A percentile compares a stretch with the other conserved stretches of the same genome.
Conservation (phyloP, 2,888 invertebrate species). For the Gastracanthus pulcherrimus region DNA sequence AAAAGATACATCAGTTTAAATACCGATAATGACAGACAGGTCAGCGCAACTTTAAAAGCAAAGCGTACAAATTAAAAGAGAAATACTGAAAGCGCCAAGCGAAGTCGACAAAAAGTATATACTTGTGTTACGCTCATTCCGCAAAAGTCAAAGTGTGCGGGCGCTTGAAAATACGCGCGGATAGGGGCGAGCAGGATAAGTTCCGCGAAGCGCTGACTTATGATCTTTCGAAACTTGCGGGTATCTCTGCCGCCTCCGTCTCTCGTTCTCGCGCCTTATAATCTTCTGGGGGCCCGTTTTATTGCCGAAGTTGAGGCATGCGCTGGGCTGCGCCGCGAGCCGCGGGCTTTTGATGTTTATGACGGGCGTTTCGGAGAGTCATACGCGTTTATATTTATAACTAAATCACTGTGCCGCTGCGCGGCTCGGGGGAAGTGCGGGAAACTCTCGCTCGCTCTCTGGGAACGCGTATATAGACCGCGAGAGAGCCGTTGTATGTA, state of each 20-base stretch:
- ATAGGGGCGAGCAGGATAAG: not conserved
- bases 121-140: too few species aligned
- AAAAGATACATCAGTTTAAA: too few species aligned
- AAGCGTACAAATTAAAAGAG: too few species aligned
- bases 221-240: not conserved
- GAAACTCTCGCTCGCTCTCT: too few species aligned
- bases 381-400: conserved; percentile 45
- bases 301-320: not conserved
- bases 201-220: conserved; percentile 30
- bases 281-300: conserved; percentile 32
- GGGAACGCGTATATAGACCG: too few species aligned
- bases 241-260: too few species aligned
- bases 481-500: not conserved
- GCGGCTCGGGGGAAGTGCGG: not conserved
- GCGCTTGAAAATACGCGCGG: not conserved
- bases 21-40: too few species aligned
- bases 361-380: not conserved
- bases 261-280: not conserved
- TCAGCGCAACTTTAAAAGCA: too few species aligned
- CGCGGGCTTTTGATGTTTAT: conserved; percentile 37
- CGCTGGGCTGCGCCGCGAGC: not conserved
- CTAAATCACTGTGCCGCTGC: conserved; percentile 8
- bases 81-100: too few species aligned
- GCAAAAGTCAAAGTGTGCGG: not conserved
- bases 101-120: too few species aligned